Conservation (phyloP, 2,797 vertebrate genomes). For the Telmatherina bonti region DNA sequence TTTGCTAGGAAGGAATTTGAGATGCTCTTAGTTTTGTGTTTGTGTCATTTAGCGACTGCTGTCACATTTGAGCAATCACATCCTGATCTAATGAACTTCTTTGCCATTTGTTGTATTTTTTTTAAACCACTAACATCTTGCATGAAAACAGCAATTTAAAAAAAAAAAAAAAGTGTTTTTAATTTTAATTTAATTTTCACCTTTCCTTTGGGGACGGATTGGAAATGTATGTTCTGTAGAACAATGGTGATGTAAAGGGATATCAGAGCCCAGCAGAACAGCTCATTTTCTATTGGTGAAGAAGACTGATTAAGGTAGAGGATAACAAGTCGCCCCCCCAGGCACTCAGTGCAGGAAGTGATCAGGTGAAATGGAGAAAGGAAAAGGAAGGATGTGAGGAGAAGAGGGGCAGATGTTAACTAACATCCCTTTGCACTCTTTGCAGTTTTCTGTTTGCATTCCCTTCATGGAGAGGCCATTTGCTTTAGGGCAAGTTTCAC, state of each 20-base stretch:
- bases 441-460: slow-evolving; percentile 49
- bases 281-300: slow-evolving; percentile 32
- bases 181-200: too few relatives aligned
- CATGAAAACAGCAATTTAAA: neutral
- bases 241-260: slow-evolving; percentile 7
- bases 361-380: slow-evolving; percentile 46
- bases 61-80: slow-evolving; percentile 2
- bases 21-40: neutral
- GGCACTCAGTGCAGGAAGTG: slow-evolving; percentile 51
- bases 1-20: neutral
- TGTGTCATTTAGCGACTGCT: neutral
- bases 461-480: slow-evolving; percentile 49
- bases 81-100: slow-evolving; percentile 21
- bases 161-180: too few relatives aligned
- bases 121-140: neutral
- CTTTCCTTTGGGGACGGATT: slow-evolving; percentile 7
- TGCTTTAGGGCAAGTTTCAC: slow-evolving; percentile 57
- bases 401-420: slow-evolving; percentile 44
- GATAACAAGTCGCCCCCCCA: slow-evolving; percentile 25
- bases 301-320: slow-evolving; percentile 53
- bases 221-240: neutral
- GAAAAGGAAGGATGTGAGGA: slow-evolving; percentile 50
- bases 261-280: slow-evolving; percentile 4
- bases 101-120: neutral
- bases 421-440: slow-evolving; percentile 55